Percentiles rank a stretch among this genome's conserved stretches.
These are phyloP conservation scores for Zapornia atra DNA, from an alignment of 2,113 vertebrate species.

Conservation along the genomic window DNA sequence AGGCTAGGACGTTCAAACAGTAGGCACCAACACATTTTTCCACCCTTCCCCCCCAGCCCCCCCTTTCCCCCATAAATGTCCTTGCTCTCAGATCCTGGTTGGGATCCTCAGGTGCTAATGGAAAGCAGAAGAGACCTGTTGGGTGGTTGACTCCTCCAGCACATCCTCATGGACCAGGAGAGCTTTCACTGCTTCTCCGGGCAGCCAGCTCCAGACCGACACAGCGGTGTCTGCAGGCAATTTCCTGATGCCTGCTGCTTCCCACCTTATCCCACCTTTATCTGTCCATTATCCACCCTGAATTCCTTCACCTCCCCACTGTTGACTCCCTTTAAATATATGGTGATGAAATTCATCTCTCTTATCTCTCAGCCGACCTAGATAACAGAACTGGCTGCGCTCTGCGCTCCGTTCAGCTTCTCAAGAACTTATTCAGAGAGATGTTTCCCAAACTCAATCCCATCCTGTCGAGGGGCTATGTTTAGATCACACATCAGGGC, in stretches of 20 bases:
- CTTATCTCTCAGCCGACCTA: neutral
- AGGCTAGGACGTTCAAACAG: neutral
- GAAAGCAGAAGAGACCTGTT: conserved; percentile 21
- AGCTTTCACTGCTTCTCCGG: neutral
- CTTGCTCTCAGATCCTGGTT: neutral
- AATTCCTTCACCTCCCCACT: conserved; percentile 43
- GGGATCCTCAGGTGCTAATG: neutral
- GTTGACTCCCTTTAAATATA: neutral
- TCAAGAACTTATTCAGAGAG: neutral
- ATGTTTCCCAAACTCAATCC: accelerated
- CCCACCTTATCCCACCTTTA: neutral
- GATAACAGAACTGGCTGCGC: neutral
- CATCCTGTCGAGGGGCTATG: neutral
- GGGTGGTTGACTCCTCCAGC: conserved; percentile 33
- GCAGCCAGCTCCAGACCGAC: neutral
- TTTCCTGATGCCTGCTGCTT: neutral
- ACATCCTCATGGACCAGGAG: conserved; percentile 18
- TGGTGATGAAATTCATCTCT: neutral
- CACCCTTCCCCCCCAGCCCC: neutral
- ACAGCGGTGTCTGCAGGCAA: accelerated
- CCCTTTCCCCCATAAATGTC: neutral
- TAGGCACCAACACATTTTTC: neutral
- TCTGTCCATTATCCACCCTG: conserved; percentile 26
- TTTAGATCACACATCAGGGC: conserved; percentile 19
- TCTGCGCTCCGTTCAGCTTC: neutral